Base-by-base conservation (phyloP, 2,797 vertebrate genomes). In the Anas bernieri region DNA sequence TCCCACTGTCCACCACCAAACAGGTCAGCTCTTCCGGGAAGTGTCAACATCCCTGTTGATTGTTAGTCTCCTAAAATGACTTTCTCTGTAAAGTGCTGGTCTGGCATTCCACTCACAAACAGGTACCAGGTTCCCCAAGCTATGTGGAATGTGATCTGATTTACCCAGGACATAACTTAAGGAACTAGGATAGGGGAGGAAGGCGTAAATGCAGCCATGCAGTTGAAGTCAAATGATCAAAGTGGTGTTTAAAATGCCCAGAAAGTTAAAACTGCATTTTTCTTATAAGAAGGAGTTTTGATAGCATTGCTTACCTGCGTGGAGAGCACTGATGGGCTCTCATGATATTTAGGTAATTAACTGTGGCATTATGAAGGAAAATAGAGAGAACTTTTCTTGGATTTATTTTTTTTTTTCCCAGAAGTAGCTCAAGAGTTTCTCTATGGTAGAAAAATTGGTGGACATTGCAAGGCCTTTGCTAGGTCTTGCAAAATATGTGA, bases 161-260 rank as follows among this genome's bases (percentile, higher is more conserved):
- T 64, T 45, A 43, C 54, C 0, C 0, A 17, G 43, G 67, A 46
- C 72, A 46, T 56, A 43, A 11, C 1, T 21, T 31, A 21, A 78
- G 18, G 39, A 68, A 55, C 23, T 2, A 33, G 18, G 9, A 81
- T 33, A 8, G n/a, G 26, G 15, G 9, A n/a, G 17, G 25, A 16
- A 56, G n/a, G 9, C 25, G 12, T 17, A 28, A 67, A 41, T 23
- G 17, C 12, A 28, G 31, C 7, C 0, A 0, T 41, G 41, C 8
- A 52, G 39, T 9, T 43, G 13, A 37, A 35, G 28, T 55, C 48
- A n/a, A 11, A 13, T 50, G 33, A 6, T 72, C 33, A 62, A 58
- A 12, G 48, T 58, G 30, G 4, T 25, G 7, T 86, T 86, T 63
- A 52, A 85, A 56, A 61, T 11, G 9, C 35, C 5, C 30, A 46